These are phyloP conservation scores for Drosophila tsacasi DNA, from an alignment of 1,140 invertebrate genomes.

Conservation along the genomic window DNA sequence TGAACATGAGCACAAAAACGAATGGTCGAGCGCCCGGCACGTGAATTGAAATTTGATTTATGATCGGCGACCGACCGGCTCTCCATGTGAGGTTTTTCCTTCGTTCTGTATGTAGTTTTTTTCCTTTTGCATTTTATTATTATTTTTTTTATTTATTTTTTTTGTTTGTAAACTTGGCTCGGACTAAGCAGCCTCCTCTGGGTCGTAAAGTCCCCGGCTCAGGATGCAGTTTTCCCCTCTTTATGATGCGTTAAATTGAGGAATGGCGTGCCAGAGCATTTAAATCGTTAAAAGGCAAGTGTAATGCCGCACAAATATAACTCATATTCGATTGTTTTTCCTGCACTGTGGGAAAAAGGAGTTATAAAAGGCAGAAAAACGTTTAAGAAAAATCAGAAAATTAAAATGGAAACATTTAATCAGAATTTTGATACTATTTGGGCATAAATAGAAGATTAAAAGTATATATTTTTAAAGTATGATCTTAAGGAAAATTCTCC, in stretches of 20 bases:
- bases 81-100: constrained; percentile 55
- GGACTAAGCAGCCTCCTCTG: constrained; percentile 48
- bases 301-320: constrained; percentile 30
- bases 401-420: background rate
- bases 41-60: constrained; percentile 81
- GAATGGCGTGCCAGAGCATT: constrained; percentile 79
- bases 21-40: constrained; percentile 61
- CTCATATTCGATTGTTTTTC: constrained; percentile 42
- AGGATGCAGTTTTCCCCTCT: constrained; percentile 48
- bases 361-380: background rate
- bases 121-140: constrained; percentile 12
- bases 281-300: constrained; percentile 67
- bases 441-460: background rate
- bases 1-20: constrained; percentile 50
- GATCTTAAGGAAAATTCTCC: too few relatives aligned
- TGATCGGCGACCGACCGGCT: constrained; percentile 47
- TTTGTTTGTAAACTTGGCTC: constrained; percentile 1
- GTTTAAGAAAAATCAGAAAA: background rate
- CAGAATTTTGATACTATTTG: background rate
- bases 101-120: constrained; percentile 21
- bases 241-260: constrained; percentile 78
- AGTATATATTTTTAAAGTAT: background rate
- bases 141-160: background rate
- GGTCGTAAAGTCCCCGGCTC: constrained; percentile 36
- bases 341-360: background rate